Conservation (phyloP, 2,888 invertebrate genomes). For the Gymnoscelis rufifasciata region DNA sequence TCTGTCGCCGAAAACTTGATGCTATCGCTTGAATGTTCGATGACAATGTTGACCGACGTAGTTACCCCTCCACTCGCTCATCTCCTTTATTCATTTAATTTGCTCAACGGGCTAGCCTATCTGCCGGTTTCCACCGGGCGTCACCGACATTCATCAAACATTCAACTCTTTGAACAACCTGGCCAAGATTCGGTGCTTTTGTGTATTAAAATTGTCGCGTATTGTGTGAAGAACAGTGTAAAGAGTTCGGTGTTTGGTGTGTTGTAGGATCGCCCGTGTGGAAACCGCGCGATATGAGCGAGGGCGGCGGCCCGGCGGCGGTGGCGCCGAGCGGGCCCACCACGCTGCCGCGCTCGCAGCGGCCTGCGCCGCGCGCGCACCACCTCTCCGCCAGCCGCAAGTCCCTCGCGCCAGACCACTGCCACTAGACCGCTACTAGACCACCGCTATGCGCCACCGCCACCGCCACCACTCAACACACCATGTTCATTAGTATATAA, state of each 20-base stretch:
- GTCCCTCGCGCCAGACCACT: slow-evolving; percentile 75
- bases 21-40: slow-evolving; percentile 72
- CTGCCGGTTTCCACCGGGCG: slow-evolving; percentile 39
- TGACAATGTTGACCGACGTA: slow-evolving; percentile 66
- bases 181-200: slow-evolving; percentile 48
- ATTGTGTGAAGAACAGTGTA: slow-evolving; percentile 47
- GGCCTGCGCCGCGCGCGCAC: slow-evolving; percentile 64
- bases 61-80: slow-evolving; percentile 30
- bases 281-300: slow-evolving; percentile 95
- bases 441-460: neutral
- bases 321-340: slow-evolving; percentile 51
- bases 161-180: slow-evolving; percentile 76
- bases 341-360: slow-evolving; percentile 70
- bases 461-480: neutral
- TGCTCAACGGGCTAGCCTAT: slow-evolving; percentile 26
- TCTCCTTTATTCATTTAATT: slow-evolving; percentile 24
- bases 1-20: slow-evolving; percentile 20
- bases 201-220: slow-evolving; percentile 46
- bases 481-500: neutral
- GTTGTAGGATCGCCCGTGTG: slow-evolving; percentile 98
- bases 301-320: slow-evolving; percentile 42
- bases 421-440: slow-evolving; percentile 46
- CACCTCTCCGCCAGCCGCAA: slow-evolving; percentile 76
- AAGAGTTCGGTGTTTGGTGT: slow-evolving; percentile 81
- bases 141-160: slow-evolving; percentile 77